These are phyloP conservation scores for Dendrolimus punctatus DNA, from an alignment of 1,140 invertebrate genomes.

Conservation along the genomic window DNA sequence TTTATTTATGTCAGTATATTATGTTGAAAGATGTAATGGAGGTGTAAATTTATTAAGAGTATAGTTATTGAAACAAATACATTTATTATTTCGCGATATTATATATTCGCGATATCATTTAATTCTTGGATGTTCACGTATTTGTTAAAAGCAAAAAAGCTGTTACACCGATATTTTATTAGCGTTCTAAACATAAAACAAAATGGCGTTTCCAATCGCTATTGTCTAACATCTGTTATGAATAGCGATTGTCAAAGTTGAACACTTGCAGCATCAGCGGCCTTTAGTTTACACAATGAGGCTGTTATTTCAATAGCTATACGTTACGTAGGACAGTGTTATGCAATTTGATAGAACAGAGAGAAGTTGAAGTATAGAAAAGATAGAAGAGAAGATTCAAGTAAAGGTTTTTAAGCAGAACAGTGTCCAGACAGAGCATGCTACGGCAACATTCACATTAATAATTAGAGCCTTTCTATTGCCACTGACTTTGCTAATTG, in stretches of 20 bases:
- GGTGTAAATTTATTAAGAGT: slow-evolving; percentile 25
- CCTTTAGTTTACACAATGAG: background rate
- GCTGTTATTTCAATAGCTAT: slow-evolving; percentile 17
- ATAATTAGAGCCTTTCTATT: slow-evolving; percentile 33
- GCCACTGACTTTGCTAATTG: slow-evolving; percentile 17
- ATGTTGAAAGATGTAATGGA: slow-evolving; percentile 13
- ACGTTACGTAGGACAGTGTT: slow-evolving; percentile 12
- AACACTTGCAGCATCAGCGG: no score
- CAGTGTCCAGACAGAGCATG: slow-evolving; percentile 48
- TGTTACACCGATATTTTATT: no score
- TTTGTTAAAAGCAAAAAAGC: no score
- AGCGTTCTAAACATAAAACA: no score
- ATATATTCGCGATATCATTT: no score
- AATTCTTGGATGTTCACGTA: no score
- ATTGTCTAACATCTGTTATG: no score
- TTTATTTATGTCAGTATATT: slow-evolving; percentile 13
- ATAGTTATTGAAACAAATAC: slow-evolving; percentile 22
- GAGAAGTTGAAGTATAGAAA: background rate
- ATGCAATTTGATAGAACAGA: background rate
- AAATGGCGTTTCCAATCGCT: no score
- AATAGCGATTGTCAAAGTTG: no score
- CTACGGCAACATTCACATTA: slow-evolving; percentile 37
- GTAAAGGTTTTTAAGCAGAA: slow-evolving; percentile 24
- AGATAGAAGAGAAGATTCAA: slow-evolving; percentile 6
- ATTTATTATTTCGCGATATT: no score